These are phyloP conservation scores for Chlorocebus sabaeus DNA, from an alignment of 2,113 vertebrate genomes.

Conservation along the genomic window DNA sequence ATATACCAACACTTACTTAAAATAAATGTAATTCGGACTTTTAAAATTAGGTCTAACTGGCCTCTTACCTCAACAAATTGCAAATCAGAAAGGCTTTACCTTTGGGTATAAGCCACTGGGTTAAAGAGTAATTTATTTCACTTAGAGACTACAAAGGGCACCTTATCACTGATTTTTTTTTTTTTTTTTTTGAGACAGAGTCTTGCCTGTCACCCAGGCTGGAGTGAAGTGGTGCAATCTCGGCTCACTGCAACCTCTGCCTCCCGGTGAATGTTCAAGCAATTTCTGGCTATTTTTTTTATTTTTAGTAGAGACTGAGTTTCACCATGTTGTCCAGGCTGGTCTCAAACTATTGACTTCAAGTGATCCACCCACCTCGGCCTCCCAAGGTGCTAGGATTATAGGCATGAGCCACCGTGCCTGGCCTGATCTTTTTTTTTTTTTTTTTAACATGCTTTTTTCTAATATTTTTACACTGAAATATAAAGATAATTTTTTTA, in stretches of 20 bases:
- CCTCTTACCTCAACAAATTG: background rate
- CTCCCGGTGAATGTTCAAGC: too few relatives aligned
- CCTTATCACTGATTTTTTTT: background rate
- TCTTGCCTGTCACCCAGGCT: too few relatives aligned
- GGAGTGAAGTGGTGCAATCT: background rate
- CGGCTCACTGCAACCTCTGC: background rate
- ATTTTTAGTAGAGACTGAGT: too few relatives aligned
- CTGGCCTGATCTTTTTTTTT: too few relatives aligned
- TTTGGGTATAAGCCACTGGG: background rate
- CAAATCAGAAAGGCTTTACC: background rate
- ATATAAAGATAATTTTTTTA: background rate
- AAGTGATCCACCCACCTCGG: too few relatives aligned
- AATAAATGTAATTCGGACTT: conserved; percentile 41
- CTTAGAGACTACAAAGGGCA: background rate
- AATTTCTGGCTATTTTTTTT: too few relatives aligned
- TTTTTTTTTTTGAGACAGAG: too few relatives aligned
- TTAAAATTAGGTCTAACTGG: background rate
- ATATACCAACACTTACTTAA: conserved; percentile 13
- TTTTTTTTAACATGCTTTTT: background rate
- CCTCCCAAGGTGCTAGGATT: too few relatives aligned
- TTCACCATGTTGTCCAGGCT: background rate
- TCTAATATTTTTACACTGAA: background rate
- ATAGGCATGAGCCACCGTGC: too few relatives aligned
- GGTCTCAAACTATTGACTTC: too few relatives aligned
- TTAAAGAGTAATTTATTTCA: background rate